Evolutionary conservation across 2,888 invertebrate species (phyloP).

Genomic region (Lymantria dispar): DNA sequence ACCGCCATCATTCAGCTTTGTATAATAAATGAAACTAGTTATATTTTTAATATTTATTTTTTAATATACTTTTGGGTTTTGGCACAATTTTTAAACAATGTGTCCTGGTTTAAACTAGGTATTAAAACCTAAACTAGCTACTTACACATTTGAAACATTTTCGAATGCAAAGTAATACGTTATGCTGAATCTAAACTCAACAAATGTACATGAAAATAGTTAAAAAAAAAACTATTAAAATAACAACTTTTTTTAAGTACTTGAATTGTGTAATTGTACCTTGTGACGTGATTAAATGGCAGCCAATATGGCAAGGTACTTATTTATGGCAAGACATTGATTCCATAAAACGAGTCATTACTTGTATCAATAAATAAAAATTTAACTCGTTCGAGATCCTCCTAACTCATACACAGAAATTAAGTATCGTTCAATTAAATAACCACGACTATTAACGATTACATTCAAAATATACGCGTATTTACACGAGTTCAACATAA

Average conservation of each 20-base stretch:
- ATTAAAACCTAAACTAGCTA: conserved; percentile 76
- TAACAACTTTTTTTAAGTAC: conserved; percentile 41
- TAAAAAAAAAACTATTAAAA: conserved; percentile 42
- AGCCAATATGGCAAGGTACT: conserved; percentile 23
- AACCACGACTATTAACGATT: conserved; percentile 73
- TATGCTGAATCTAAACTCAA: conserved; percentile 30
- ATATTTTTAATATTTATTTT: conserved; percentile 69
- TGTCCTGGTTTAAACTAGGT: conserved; percentile 78
- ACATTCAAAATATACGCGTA: conserved; percentile 72
- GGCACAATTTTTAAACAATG: conserved; percentile 81
- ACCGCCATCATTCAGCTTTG: too few relatives aligned
- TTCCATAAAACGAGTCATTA: conserved; percentile 27
- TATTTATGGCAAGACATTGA: conserved; percentile 43
- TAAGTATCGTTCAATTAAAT: conserved; percentile 67
- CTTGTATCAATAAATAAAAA: conserved; percentile 53
- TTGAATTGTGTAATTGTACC: conserved; percentile 17
- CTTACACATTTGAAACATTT: conserved; percentile 63
- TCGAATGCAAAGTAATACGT: conserved; percentile 51
- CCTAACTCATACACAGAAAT: conserved; percentile 53
- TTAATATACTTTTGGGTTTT: conserved; percentile 82
- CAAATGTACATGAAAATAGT: conserved; percentile 31
- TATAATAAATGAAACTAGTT: conserved; percentile 45
- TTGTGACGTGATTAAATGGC: conserved; percentile 30
- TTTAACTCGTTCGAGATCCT: conserved; percentile 64
- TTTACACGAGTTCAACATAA: conserved; percentile 80